Evolutionary conservation across 2,797 vertebrate genomes (phyloP).

Genomic region (Muscicapa striata): DNA sequence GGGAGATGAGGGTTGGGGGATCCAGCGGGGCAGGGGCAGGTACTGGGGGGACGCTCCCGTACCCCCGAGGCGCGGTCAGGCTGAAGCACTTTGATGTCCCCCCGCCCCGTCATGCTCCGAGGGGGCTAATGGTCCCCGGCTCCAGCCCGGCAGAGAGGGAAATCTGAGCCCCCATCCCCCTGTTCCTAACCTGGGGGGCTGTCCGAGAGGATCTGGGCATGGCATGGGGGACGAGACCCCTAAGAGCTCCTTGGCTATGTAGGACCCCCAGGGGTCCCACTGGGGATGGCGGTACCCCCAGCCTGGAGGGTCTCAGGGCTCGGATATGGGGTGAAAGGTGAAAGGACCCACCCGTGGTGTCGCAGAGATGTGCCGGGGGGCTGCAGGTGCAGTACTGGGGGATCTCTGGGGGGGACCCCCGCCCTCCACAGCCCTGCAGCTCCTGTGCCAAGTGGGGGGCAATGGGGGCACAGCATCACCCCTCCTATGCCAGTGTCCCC

Average conservation of each 20-base stretch:
- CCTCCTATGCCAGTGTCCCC: background rate
- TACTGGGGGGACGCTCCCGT: background rate
- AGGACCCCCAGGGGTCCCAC: background rate
- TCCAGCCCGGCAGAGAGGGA: background rate
- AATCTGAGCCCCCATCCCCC: background rate
- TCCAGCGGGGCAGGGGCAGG: background rate
- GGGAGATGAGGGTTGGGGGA: background rate
- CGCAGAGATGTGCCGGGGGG: fast-evolving
- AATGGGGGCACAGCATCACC: background rate
- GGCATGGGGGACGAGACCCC: fast-evolving
- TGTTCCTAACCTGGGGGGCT: background rate
- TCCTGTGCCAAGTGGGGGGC: too few species aligned
- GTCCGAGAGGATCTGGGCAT: too few species aligned
- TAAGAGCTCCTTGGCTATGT: too few species aligned
- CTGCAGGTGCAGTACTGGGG: background rate
- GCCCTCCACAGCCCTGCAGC: background rate
- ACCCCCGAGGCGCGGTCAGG: background rate
- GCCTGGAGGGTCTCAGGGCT: background rate
- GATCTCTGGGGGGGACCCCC: background rate
- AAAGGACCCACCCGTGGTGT: background rate
- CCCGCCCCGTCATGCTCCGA: background rate
- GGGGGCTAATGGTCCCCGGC: background rate
- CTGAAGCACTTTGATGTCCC: background rate
- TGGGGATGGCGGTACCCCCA: background rate
- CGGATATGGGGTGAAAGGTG: fast-evolving